Base-by-base conservation (phyloP, 2,888 invertebrate genomes). In the Priocnemis perturbator region DNA sequence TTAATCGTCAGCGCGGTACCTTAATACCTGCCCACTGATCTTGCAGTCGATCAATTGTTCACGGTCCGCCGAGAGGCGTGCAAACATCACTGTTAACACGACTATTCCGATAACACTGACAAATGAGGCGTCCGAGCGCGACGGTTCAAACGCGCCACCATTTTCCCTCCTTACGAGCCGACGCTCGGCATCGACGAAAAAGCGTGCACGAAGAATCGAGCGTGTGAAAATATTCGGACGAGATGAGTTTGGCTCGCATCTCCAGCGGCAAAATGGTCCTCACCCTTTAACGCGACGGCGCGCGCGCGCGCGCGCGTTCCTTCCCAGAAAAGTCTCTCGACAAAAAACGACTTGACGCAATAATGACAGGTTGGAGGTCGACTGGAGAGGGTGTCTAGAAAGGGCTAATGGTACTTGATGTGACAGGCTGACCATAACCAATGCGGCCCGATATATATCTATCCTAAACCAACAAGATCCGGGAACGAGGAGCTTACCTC, bases 381-480 rank as follows among this genome's bases (percentile, higher is more conserved):
- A 60, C 75, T 64, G 45, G 74, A 79, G 80, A 80, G 75, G 82
- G 84, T 81, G 81, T 74, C 78, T 81, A 81, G 84, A 83, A 85
- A 84, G 83, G 85, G 83, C 85, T 86, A 85, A 88, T 88, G 87
- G 87, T 83, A 81, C 88, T 88, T 80, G 68, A 88, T 80, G 81
- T 85, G 88, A 87, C 86, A 85, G 87, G 85, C 84, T 82, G 85
- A 87, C 87, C 86, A 86, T 83, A 81, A 76, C 79, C 81, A 77
- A 83, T 81, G 74, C 79, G 73, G 79, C 71, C 81, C 78, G 88
- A 88, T 88, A 88, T 86, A 83, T 85, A 88, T 89, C 88, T 88
- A 86, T 87, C 88, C 88, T 88, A 88, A 88, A 88, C 78, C 84
- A 88, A 88, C 87, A 88, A 63, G 75, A 81, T 81, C 79, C 77